Evolutionary conservation across 2,888 invertebrate genomes (phyloP), one percentile per base, ranked within the genome.

Genomic region (Lasioglossum oenotherae): DNA sequence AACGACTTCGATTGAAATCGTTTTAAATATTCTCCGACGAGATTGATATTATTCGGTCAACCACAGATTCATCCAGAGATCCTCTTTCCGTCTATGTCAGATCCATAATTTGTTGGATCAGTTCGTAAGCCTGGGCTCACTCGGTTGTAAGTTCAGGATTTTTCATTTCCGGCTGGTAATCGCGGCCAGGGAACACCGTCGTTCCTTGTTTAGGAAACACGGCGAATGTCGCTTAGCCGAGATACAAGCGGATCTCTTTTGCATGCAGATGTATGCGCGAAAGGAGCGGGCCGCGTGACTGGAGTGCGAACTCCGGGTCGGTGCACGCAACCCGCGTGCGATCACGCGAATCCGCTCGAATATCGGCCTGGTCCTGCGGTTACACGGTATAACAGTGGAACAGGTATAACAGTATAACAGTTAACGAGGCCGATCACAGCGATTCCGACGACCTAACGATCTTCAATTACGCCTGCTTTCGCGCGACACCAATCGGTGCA

Each of bases 141-240:
- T 53, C 23, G 53, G 10, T 53, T 53, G 53, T 53, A 53, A 69
- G 74, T 69, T 80, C 35, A 74, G 44, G 69, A 74, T 69, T 81
- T 74, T 82, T 71, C 35, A 74, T 82, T 81, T 82, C 81, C 81
- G 74, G 23, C 57, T 53, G 67, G n/a, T 64, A 23, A 64, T 64
- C 81, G 27, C 10, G 44, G 49, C 35, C 8, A 0, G 16, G 16
- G 23, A 23, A 35, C 46, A 57, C 31, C 64, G 46, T 38, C 19
- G 60, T 46, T 14, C 2, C 27, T 53, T 77, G 78, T 41, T 76
- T 77, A 69, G 78, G 78, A 31, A 64, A 74, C 57, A n/a, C 46
- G 35, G 16, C 38, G 64, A 67, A 49, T 35, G 78, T 35, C 78
- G 57, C 78, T 44, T 53, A n/a, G 44, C 31, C 78, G 41, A 53